Evolutionary conservation across 2,113 vertebrate genomes (phyloP), one percentile per base, ranked within the genome.

Genomic region (Myrmophylax atrothorax): DNA sequence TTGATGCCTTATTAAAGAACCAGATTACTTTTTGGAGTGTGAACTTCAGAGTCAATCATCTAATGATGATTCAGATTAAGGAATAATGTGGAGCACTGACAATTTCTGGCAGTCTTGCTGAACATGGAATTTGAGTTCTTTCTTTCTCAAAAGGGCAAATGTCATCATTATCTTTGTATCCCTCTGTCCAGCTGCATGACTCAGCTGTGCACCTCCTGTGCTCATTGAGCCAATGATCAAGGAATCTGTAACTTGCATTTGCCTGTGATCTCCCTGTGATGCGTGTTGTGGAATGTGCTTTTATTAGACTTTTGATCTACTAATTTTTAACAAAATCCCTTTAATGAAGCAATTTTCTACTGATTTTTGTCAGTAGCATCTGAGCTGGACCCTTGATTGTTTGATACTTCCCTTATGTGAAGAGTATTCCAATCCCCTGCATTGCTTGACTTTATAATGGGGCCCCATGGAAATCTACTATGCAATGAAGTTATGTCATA

Each of bases 31-130:
- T 95, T 87, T 53, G 44, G 62, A 83, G 28, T 23, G 20, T 67
- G 70, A 93, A 86, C 74, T 89, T 89, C 79, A 67, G 56, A 75
- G 55, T n/a, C 63, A 90, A 88, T 93, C 72, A 92, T 67, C 19
- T 94, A 75, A 87, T 86, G 70, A 53, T 89, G 23, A 49, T 74
- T 83, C 82, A 50, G 74, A 50, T 90, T 93, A 89, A 95, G 80
- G 63, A 84, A 40, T 62, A 86, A 69, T 24, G n/a, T 38, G 33
- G 35, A 91, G 29, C 29, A 38, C 47, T 79, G 69, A 25, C 28
- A 50, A 26, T 77, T 78, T 56, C 76, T 89, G 49, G 18, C 29
- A 68, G 37, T 60, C 18, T 62, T 68, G 58, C 55, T 19, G 14
- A 87, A 53, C 6, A 1, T 29, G 55, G 55, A 37, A 46, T 94